Base-by-base conservation (phyloP, 2,888 invertebrate genomes). In the Euzophera pinguis region DNA sequence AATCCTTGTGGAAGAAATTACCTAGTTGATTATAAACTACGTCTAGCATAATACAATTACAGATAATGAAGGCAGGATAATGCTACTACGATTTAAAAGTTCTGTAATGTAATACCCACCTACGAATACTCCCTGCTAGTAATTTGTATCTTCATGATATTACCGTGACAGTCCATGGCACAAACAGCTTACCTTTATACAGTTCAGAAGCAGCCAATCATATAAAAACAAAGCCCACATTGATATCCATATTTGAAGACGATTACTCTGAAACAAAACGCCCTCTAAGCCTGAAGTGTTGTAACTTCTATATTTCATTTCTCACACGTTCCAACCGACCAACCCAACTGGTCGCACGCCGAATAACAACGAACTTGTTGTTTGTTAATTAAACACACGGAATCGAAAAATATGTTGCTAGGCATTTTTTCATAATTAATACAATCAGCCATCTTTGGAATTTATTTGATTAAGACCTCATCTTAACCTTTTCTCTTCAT, bases 381-480 rank as follows among this genome's bases (percentile, higher is more conserved):
- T 22, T 32, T n/a, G n/a, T n/a, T 29, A 45, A 45, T 32, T 32
- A 45, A 13, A 29, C 16, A 22, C 17, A 6, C 29, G 29, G 13
- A 12, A 45, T 7, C 22, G 29, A 32, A 29, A 45, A 45, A 29
- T 45, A 45, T 45, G 29, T 45, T 13, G 16, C 13, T 1, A 45
- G 32, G 32, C 13, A 45, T 45, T 32, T 32, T 10, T 32, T 10
- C 22, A 32, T 16, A 32, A 32, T 45, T 9, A 34, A 45, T 32
- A 16, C 16, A 45, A 45, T 45, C 45, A 9, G 29, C 32, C 32
- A 34, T 45, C 34, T 45, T 45, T 7, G 32, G 32, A 34, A 45
- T 45, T 32, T 45, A 34, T 32, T 45, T 45, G 45, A 45, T 45
- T 45, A 34, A 45, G 32, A 45, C 34, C 45, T 32, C 32, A 14